Percentiles rank a stretch among this genome's conserved stretches.
These are phyloP conservation scores for Abrostola tripartita DNA, from an alignment of 2,888 invertebrate genomes.

Conservation along the genomic window DNA sequence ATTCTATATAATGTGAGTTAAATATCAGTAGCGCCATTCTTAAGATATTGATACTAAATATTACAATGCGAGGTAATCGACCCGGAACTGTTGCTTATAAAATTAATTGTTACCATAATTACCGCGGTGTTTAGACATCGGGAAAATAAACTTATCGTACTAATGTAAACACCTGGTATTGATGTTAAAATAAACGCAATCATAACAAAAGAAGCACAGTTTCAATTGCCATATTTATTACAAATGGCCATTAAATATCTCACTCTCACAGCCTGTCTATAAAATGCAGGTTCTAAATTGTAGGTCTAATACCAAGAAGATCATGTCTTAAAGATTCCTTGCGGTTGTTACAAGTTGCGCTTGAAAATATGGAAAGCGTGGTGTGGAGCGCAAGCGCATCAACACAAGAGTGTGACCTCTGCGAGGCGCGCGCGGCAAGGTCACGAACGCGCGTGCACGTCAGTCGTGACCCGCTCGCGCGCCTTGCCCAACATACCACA, in stretches of 20 bases:
- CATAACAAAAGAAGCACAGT: background rate
- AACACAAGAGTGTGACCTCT: slow-evolving; percentile 84
- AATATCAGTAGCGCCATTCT: slow-evolving; percentile 43
- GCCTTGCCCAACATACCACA: slow-evolving; percentile 66
- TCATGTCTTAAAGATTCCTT: slow-evolving; percentile 17
- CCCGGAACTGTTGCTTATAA: slow-evolving; percentile 40
- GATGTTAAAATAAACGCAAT: background rate
- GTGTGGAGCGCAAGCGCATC: slow-evolving; percentile 77
- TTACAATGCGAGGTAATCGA: slow-evolving; percentile 18
- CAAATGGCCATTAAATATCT: background rate
- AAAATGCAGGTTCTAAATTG: background rate
- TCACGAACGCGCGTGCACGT: slow-evolving; percentile 87
- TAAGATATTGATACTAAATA: slow-evolving; percentile 28
- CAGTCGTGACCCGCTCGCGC: slow-evolving; percentile 87
- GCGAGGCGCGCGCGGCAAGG: slow-evolving; percentile 85
- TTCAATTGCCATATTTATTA: background rate
- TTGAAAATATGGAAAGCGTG: slow-evolving; percentile 71
- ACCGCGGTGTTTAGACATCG: slow-evolving; percentile 12
- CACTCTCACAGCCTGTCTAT: slow-evolving; percentile 3
- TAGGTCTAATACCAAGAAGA: slow-evolving; percentile 10
- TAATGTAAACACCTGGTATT: slow-evolving; percentile 1
- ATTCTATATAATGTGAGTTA: slow-evolving; percentile 54
- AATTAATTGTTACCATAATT: slow-evolving; percentile 35
- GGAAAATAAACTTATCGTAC: slow-evolving; percentile 11
- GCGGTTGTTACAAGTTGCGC: slow-evolving; percentile 42